These are phyloP conservation scores for Leucoraja erinaceus DNA, from an alignment of 2,113 vertebrate species.

Conservation along the genomic window DNA sequence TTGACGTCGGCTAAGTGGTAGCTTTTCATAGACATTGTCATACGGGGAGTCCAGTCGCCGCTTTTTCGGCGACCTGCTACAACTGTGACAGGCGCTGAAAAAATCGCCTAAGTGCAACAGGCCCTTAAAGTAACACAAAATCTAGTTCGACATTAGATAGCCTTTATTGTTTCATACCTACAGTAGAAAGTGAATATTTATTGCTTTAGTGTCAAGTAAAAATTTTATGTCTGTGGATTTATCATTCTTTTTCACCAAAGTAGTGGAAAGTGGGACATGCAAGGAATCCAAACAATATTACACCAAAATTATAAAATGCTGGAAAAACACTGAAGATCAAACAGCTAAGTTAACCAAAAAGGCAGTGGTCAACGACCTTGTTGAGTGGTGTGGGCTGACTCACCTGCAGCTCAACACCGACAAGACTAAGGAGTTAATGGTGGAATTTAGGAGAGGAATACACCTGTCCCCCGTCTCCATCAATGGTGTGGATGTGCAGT, in stretches of 20 bases:
- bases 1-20: too few species aligned
- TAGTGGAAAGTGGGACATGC: background rate
- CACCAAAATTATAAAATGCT: background rate
- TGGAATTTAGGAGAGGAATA: too few species aligned
- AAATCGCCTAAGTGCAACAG: too few species aligned
- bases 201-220: background rate
- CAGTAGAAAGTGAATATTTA: background rate
- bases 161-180: background rate
- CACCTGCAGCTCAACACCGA: too few species aligned
- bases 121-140: background rate
- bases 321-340: background rate
- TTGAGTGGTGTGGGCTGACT: too few species aligned
- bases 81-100: too few species aligned
- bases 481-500: too few species aligned
- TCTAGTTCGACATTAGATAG: background rate
- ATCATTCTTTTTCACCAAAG: background rate
- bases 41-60: too few species aligned
- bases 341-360: background rate
- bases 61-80: too few species aligned
- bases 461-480: too few species aligned
- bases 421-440: too few species aligned
- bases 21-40: too few species aligned
- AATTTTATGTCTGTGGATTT: background rate
- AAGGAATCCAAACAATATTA: background rate
- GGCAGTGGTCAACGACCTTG: background rate